Evolutionary conservation across 2,888 invertebrate genomes (phyloP).

Genomic region (Dinocampus coccinellae): DNA sequence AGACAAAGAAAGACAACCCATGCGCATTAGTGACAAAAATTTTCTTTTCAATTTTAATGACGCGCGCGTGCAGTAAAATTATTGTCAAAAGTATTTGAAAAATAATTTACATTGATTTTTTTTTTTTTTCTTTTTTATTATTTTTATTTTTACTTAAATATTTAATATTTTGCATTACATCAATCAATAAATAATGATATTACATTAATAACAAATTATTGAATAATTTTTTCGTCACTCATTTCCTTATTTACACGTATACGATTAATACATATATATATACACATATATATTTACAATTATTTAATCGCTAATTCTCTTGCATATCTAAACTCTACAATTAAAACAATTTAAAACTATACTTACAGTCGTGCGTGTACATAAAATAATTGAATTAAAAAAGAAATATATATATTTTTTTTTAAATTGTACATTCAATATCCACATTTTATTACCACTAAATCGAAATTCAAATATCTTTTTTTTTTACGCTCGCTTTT

Average conservation of each 20-base stretch:
- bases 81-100: background rate
- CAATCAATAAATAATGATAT: background rate
- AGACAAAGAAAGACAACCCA: background rate
- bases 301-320: background rate
- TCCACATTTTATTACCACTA: background rate
- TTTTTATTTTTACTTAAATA: no score
- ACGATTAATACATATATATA: background rate
- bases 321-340: background rate
- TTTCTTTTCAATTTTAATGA: background rate
- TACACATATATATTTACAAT: background rate
- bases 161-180: background rate
- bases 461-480: background rate
- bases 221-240: background rate
- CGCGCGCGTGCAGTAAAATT: background rate
- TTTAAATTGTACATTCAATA: no score
- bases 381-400: background rate
- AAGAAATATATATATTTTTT: no score
- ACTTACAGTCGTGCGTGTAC: background rate
- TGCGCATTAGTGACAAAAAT: constrained; percentile 9
- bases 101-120: constrained; percentile 13
- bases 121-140: background rate
- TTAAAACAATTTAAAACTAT: background rate
- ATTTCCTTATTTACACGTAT: constrained; percentile 2
- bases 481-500: background rate
- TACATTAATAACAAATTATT: background rate